Percentiles rank a stretch among this genome's conserved stretches.
Evolutionary conservation across 2,113 vertebrate species (phyloP).

Genomic region (Catharus fuscescens): DNA sequence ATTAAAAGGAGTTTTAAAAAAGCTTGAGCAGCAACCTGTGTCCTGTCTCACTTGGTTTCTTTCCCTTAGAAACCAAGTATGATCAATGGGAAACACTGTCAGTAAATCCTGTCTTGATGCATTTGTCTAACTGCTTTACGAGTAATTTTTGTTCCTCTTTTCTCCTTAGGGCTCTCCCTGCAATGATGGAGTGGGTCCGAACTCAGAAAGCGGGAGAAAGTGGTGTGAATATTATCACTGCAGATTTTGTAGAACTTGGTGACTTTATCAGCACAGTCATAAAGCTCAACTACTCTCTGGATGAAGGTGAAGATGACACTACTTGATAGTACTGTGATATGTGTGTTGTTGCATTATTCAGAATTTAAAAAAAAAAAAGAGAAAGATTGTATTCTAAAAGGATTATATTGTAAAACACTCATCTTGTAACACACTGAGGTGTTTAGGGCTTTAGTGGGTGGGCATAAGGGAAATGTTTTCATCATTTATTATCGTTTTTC

Average conservation of each 20-base stretch:
- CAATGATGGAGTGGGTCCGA: constrained; percentile 98
- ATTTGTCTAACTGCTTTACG: background rate
- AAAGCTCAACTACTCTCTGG: constrained; percentile 93
- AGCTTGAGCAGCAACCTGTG: background rate
- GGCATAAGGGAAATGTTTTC: constrained; percentile 59
- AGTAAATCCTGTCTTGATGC: background rate
- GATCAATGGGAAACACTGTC: background rate
- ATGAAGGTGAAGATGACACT: constrained; percentile 87
- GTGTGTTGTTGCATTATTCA: background rate
- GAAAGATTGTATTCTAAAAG: constrained; percentile 68
- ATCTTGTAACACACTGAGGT: constrained; percentile 76
- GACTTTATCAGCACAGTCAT: constrained; percentile 97
- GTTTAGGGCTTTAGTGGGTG: constrained; percentile 79
- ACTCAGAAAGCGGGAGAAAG: constrained; percentile 93
- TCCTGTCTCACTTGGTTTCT: background rate
- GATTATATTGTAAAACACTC: constrained; percentile 75
- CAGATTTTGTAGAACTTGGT: constrained; percentile 97
- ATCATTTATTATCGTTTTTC: constrained; percentile 57
- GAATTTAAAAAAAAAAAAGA: constrained; percentile 6
- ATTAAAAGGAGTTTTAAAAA: background rate
- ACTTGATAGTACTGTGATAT: constrained; percentile 81
- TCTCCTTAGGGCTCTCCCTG: constrained; percentile 87
- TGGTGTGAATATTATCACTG: constrained; percentile 96
- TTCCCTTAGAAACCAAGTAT: background rate
- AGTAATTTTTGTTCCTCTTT: constrained; percentile 56